Evolutionary conservation across 2,888 invertebrate species (phyloP), one percentile per base, ranked within the genome.

Genomic region (Dusona sp.): DNA sequence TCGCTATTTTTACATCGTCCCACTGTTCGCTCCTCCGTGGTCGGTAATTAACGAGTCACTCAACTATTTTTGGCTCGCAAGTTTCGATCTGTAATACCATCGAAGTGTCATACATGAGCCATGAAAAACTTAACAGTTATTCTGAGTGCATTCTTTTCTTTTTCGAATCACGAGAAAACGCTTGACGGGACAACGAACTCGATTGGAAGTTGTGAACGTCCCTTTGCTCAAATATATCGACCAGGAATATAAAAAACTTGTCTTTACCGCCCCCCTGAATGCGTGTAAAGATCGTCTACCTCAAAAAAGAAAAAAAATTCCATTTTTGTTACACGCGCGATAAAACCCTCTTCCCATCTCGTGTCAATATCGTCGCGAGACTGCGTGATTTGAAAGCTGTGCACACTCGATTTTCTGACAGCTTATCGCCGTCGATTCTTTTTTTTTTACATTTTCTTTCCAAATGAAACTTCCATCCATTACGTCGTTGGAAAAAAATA

Each of bases 1-100:
- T 74, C 13, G 51, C 48, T 86, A 86, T 86, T 86, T 81, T 84
- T 84, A 75, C 57, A 74, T 73, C 84, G 80, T 78, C 73, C 78
- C 80, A 80, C 86, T 84, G 80, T 86, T 81, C 33, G 45, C 33
- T 68, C 80, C 33, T 68, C 29, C 64, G 73, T 68, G 19, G 48
- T 38, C 61, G 65, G 72, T 83, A 86, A 84, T 86, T 86, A 86
- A 80, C 86, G 67, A 45, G 67, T 61, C 64, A 68, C 80, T 74
- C 51, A 22, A 81, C 80, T 86, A 86, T 84, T 86, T 86, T 83
- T 45, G 83, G 65, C 79, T 6, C 29, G 16, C 61, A 19, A 68
- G 9, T 67, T 68, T 68, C 73, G 48, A 79, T 84, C 64, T 33
- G 29, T 16, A 16, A 61, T 29, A 61, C 16, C 4, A 25, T 61